Base-by-base conservation (phyloP, 2,113 vertebrate genomes). In the Ciconia maguari region DNA sequence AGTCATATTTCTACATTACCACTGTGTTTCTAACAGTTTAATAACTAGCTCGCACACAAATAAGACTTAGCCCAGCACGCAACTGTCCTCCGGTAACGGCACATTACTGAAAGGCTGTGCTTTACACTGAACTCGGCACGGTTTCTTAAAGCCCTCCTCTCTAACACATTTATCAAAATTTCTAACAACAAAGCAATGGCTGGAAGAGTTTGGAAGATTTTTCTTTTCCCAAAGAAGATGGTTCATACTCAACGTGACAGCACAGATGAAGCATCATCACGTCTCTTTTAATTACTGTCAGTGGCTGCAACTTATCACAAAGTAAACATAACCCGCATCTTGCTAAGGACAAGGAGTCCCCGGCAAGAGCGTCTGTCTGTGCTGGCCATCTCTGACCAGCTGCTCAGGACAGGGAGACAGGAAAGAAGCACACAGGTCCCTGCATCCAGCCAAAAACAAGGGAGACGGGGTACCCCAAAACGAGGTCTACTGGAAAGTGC, bases 41-140 rank as follows among this genome's bases (percentile, higher is more conserved):
- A n/a, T 26, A 57, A 27, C 2, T 10, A 32, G 13, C 30, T 69
- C 4, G 1, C 22, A 3, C 20, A 8, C 19, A 24, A 68, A 4
- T 4, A 27, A 22, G 26, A 16, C 10, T 32, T 11, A 30, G 14
- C n/a, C 19, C 57, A 48, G 48, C 51, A 51, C 10, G 16, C 6
- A 48, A 6, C 0, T 57, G 17, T 9, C 55, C 29, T 3, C 22
- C 14, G 16, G 15, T 13, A 34, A 32, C 68, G 32, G 64, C 16
- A 10, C 3, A 2, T 46, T 26, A 62, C 18, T 11, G 16, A 14
- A n/a, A 19, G 13, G 4, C 27, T 16, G 3, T 3, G 29, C 4
- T 2, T 30, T 7, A 2, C 0, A 3, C 34, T 51, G 32, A 75
- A 21, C 49, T 41, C 2, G 1, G 41, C 24, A 19, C 0, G 4